phyloP scores from a whole-genome alignment of 2,113 vertebrate species.

The Labeo rohita region DNA sequence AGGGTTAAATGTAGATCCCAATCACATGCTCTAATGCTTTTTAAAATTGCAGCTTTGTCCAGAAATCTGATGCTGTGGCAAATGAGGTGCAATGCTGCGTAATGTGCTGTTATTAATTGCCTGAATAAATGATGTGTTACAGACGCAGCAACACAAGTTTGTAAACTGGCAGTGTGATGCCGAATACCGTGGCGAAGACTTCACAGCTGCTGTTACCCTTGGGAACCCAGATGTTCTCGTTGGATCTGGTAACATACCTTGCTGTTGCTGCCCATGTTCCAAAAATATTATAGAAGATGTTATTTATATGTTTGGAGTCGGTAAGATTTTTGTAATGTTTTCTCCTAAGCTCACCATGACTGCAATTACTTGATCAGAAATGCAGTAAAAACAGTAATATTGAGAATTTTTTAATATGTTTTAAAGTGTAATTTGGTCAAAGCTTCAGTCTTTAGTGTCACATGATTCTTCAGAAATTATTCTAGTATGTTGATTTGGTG shows the following conservation, averaged over 20 bases:
- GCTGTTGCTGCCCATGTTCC: not conserved
- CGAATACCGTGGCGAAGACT: slow-evolving; percentile 87
- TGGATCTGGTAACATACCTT: slow-evolving; percentile 80
- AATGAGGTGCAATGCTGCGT: not conserved
- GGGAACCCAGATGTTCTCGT: slow-evolving; percentile 88
- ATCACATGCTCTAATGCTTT: not conserved
- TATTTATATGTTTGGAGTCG: not conserved
- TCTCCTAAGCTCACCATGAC: not conserved
- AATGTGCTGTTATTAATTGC: slow-evolving; percentile 1
- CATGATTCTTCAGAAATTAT: not conserved
- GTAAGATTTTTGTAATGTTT: not conserved
- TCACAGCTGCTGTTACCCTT: slow-evolving; percentile 84
- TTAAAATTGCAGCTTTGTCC: not conserved
- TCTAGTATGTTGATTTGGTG: not conserved
- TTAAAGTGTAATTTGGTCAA: not conserved
- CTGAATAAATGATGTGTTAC: slow-evolving; percentile 34
- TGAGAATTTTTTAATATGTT: not conserved
- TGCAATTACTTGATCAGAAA: not conserved
- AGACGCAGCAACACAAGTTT: slow-evolving; percentile 93
- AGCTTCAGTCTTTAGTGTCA: not conserved
- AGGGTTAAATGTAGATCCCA: not conserved
- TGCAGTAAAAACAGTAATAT: too few species aligned
- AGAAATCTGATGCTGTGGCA: not conserved
- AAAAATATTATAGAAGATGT: not conserved
- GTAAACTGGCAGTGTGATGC: slow-evolving; percentile 92